phyloP scores from a whole-genome alignment of 1,140 invertebrate genomes.

The Ceratoteleas bidentatus region DNA sequence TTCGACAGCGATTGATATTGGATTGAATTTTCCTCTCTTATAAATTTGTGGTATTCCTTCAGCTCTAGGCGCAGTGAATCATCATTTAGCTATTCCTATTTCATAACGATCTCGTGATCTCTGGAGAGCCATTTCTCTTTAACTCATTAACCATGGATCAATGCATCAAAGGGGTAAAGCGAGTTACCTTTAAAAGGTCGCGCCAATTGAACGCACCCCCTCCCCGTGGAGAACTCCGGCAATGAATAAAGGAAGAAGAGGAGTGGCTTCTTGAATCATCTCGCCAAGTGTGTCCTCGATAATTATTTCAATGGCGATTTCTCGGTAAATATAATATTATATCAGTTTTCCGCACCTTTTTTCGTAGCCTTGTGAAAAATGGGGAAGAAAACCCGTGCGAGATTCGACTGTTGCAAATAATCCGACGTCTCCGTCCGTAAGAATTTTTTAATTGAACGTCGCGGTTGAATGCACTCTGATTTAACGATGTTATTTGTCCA shows the following conservation, averaged over 20 bases:
- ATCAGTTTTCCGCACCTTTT: background rate
- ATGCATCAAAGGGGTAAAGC: conserved; percentile 53
- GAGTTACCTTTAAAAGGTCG: conserved; percentile 56
- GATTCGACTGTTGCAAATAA: too few species aligned
- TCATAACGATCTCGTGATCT: conserved; percentile 58
- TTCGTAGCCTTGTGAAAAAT: background rate
- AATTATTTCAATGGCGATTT: conserved; percentile 33
- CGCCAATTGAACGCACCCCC: conserved; percentile 40
- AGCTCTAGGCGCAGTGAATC: conserved; percentile 33
- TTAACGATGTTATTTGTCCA: too few species aligned
- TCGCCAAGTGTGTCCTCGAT: conserved; percentile 40
- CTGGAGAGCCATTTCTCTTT: conserved; percentile 58
- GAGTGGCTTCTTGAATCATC: conserved; percentile 39
- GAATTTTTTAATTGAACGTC: too few species aligned
- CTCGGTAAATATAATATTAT: conserved; percentile 6
- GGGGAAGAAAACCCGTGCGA: too few species aligned
- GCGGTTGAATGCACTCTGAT: too few species aligned
- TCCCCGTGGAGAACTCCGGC: conserved; percentile 22
- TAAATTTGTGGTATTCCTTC: conserved; percentile 32
- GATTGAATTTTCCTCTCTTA: conserved; percentile 26
- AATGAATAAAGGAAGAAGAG: conserved; percentile 52
- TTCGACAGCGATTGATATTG: conserved; percentile 22
- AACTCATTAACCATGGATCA: conserved; percentile 62
- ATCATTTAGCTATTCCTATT: conserved; percentile 45
- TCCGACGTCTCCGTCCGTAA: too few species aligned